phyloP scores from a whole-genome alignment of 2,888 invertebrate species.

The Hermaeophaga mercurialis region DNA sequence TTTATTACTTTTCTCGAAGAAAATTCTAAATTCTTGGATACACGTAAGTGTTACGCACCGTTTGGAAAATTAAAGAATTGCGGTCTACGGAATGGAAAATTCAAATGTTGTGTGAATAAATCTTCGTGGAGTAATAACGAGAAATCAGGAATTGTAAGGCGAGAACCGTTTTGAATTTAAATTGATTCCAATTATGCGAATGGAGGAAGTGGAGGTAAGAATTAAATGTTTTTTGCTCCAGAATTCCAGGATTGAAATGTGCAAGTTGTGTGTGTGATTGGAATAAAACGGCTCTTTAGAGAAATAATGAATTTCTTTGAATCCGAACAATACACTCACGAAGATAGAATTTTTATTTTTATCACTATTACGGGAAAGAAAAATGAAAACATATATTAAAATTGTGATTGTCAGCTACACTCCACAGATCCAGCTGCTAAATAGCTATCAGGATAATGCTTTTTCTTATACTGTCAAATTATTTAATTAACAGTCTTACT shows the following conservation, averaged over 20 bases:
- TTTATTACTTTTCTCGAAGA: too few relatives aligned
- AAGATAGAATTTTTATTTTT: too few relatives aligned
- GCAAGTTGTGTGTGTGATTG: slow-evolving; percentile 9
- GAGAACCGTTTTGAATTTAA: slow-evolving; percentile 34
- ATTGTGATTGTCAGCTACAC: too few relatives aligned
- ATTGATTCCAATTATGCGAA: slow-evolving; percentile 32
- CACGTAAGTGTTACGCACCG: slow-evolving; percentile 2
- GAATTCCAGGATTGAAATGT: slow-evolving; percentile 11
- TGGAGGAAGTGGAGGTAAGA: slow-evolving; percentile 21
- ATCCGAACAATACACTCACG: not conserved
- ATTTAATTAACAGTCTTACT: too few relatives aligned
- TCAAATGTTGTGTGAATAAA: slow-evolving; percentile 35
- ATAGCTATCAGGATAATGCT: too few relatives aligned
- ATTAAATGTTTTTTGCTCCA: slow-evolving; percentile 20
- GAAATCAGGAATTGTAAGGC: slow-evolving; percentile 33
- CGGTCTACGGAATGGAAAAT: slow-evolving; percentile 17
- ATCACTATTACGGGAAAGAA: too few relatives aligned
- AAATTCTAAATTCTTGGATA: not conserved
- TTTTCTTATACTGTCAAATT: too few relatives aligned
- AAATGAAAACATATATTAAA: too few relatives aligned
- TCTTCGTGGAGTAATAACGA: slow-evolving; percentile 30
- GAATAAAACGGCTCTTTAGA: slow-evolving; percentile 8
- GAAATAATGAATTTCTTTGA: slow-evolving; percentile 5
- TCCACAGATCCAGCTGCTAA: too few relatives aligned
- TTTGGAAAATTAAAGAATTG: slow-evolving; percentile 12